These are phyloP conservation scores for Thamnophis sirtalis DNA, from an alignment of 2,113 vertebrate species.

Conservation along the genomic window DNA sequence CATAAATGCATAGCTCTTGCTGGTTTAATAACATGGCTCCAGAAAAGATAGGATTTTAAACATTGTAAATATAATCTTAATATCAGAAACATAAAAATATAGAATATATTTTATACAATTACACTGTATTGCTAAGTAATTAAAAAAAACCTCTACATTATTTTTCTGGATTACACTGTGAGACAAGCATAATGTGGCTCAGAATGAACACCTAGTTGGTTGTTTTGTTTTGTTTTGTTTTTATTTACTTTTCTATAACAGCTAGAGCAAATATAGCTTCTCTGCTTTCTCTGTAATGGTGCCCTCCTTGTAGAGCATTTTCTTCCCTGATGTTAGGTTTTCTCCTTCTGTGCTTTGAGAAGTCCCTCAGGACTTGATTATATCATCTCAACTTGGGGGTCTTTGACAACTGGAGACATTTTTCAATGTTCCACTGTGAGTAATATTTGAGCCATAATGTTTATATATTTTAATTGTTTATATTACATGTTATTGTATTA, in stretches of 20 bases:
- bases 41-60: conserved; percentile 20
- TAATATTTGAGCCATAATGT: not conserved
- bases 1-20: conserved; percentile 29
- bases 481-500: not conserved
- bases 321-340: not conserved
- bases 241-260: not conserved
- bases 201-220: not conserved
- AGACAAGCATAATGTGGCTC: not conserved
- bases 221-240: not conserved
- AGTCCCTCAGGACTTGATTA: not conserved
- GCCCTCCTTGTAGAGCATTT: not conserved
- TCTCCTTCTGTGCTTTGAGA: not conserved
- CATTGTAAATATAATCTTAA: conserved; percentile 34
- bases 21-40: conserved; percentile 6
- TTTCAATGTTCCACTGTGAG: too few species aligned
- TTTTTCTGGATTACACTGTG: not conserved
- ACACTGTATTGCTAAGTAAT: not conserved
- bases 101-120: not conserved
- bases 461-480: not conserved
- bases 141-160: not conserved
- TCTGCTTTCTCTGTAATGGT: not conserved
- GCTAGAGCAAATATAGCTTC: not conserved
- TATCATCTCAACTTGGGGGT: not conserved
- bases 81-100: conserved; percentile 26
- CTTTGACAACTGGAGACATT: too few species aligned